Base-by-base conservation (phyloP, 2,888 invertebrate species). In the Tetramorium bicarinatum region DNA sequence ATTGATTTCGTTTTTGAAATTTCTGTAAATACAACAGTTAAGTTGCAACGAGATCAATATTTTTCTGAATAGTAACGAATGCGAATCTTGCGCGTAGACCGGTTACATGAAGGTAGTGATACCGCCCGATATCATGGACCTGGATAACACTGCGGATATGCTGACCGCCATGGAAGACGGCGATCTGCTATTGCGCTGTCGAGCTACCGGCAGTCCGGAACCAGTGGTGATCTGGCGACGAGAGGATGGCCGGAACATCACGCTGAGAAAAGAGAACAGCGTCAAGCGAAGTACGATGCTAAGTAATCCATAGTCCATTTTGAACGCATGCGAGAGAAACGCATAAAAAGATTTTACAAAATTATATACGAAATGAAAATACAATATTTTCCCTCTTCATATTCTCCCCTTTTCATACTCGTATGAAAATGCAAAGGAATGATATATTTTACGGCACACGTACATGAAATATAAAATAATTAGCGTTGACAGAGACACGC, bases 71-170 rank as follows among this genome's bases (percentile, higher is more conserved):
- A 38, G 2, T 77, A 77, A 79, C 34, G 29, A 41, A 56, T 79
- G 25, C 41, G n/a, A n/a, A 47, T 47, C 6, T 56, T 71, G 21
- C 34, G 21, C 18, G 64, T 81, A 98, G 98, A 98, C 97, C 96
- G 98, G 98, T 86, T 96, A 97, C 93, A 96, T 98, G 93, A 97
- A 98, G 94, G 98, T 98, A 88, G 97, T 98, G 85, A 97, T 98
- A 92, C 98, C 98, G 15, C 98, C 98, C 75, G 98, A 98, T 95
- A 98, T 98, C 90, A 96, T 98, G 89, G 97, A 98, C 95, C 83
- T 88, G 71, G 90, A 91, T 56, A 91, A 91, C 25, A 97, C 97
- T 82, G 97, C 97, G 89, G 97, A 97, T 92, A 96, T 97, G 67
- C 97, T 97, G 89, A 97, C 98, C 56, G 97, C 97, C 9, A 96